phyloP scores from a whole-genome alignment of 2,888 invertebrate species.

The Napeogenes sylphis region DNA sequence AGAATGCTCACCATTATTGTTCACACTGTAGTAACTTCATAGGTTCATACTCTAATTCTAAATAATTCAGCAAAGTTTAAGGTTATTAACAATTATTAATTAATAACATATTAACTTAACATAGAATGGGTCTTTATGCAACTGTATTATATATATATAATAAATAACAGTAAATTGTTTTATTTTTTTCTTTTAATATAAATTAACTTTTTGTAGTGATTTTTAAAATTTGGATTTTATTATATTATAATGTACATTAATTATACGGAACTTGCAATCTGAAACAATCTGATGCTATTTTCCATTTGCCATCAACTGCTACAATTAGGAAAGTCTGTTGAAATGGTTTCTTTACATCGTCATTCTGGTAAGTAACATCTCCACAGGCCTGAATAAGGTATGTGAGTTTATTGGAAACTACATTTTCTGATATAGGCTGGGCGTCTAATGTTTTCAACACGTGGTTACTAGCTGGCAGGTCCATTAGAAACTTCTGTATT shows the following conservation, averaged over 20 bases:
- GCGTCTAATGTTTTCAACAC: slow-evolving; percentile 88
- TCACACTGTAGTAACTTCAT: slow-evolving; percentile 59
- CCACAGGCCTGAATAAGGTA: slow-evolving; percentile 91
- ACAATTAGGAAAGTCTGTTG: slow-evolving; percentile 93
- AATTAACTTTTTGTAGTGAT: no score
- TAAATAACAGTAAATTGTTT: no score
- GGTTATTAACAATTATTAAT: no score
- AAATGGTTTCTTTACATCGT: slow-evolving; percentile 80
- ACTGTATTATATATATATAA: no score
- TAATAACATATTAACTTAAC: no score
- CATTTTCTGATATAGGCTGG: slow-evolving; percentile 88
- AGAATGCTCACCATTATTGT: slow-evolving; percentile 63
- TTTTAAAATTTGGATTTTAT: neutral
- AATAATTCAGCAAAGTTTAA: neutral
- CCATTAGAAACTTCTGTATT: slow-evolving; percentile 91
- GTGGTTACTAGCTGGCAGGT: slow-evolving; percentile 89
- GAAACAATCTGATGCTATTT: slow-evolving; percentile 93
- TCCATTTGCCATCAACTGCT: slow-evolving; percentile 94
- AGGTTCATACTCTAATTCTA: slow-evolving; percentile 54
- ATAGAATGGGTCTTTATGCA: no score
- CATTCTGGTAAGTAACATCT: slow-evolving; percentile 83
- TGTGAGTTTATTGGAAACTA: slow-evolving; percentile 86
- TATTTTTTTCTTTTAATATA: no score
- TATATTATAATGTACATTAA: slow-evolving; percentile 28
- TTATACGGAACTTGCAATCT: slow-evolving; percentile 82